A percentile compares a stretch with the other conserved stretches of the same genome.
Conservation (phyloP, 2,797 vertebrate species). For the Thamnophis elegans region DNA sequence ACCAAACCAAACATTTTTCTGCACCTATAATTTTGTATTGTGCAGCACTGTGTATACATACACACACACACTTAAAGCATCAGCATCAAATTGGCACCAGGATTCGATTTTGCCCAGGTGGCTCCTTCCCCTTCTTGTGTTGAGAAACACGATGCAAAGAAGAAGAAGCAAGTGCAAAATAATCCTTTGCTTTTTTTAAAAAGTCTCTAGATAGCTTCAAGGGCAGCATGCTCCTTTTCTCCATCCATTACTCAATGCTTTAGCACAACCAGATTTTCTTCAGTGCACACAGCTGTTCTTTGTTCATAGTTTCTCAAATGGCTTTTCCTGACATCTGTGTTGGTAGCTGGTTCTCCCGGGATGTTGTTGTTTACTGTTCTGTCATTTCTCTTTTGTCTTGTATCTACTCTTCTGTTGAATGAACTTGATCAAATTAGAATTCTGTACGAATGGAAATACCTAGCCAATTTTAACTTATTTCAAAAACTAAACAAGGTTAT, state of each 20-base stretch:
- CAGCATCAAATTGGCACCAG: background rate
- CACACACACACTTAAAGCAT: background rate
- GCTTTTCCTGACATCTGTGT: slow-evolving; percentile 64
- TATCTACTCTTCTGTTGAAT: slow-evolving; percentile 9
- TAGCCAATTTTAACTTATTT: background rate
- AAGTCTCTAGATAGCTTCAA: background rate
- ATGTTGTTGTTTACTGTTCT: slow-evolving; percentile 30
- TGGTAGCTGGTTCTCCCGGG: slow-evolving; percentile 45
- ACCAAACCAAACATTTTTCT: too few relatives aligned
- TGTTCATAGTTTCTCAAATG: slow-evolving; percentile 52
- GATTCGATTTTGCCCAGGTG: background rate
- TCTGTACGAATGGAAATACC: slow-evolving; percentile 2
- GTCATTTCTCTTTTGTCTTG: background rate
- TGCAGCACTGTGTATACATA: background rate
- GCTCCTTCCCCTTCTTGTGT: background rate
- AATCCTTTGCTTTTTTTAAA: background rate
- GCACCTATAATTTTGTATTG: background rate
- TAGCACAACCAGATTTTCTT: slow-evolving; percentile 35
- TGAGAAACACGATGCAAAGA: background rate
- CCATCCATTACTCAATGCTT: slow-evolving; percentile 41
- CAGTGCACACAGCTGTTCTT: slow-evolving; percentile 43
- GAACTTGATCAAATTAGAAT: slow-evolving; percentile 29
- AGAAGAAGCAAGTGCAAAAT: background rate
- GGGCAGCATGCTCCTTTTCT: slow-evolving; percentile 27
- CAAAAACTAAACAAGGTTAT: background rate